These are phyloP conservation scores for Halictus rubicundus DNA, from an alignment of 1,140 invertebrate species.

Conservation along the genomic window DNA sequence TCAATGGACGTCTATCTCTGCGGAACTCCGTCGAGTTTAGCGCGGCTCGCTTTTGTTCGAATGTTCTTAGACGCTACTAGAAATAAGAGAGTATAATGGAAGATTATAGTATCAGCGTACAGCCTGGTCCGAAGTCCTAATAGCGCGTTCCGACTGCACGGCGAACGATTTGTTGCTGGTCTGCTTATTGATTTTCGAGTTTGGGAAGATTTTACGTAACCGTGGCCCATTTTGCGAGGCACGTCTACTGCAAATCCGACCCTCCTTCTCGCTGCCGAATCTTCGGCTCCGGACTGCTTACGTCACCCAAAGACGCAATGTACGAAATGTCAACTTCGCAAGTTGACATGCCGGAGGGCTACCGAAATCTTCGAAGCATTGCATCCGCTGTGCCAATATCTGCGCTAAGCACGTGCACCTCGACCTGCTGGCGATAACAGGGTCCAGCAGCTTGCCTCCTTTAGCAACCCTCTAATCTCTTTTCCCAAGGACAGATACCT, in stretches of 20 bases:
- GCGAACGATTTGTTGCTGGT: neutral
- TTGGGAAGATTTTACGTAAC: constrained; percentile 40
- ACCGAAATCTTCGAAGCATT: neutral
- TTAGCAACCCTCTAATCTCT: no score
- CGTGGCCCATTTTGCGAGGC: constrained; percentile 8
- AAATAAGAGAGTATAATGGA: neutral
- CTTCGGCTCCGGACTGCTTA: neutral
- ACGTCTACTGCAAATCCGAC: neutral
- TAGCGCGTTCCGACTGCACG: neutral
- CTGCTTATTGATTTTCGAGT: constrained; percentile 17
- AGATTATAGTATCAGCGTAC: neutral
- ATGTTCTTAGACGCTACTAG: neutral
- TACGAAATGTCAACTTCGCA: constrained; percentile 20
- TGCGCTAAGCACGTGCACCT: constrained; percentile 1
- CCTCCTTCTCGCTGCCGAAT: neutral
- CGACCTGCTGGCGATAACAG: neutral
- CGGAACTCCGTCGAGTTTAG: neutral
- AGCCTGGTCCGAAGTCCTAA: neutral
- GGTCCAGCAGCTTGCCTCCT: no score
- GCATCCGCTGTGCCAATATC: constrained; percentile 22
- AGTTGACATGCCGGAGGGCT: neutral
- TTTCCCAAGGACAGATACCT: no score
- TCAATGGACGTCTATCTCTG: constrained; percentile 1
- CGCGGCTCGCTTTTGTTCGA: neutral
- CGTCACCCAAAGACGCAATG: constrained; percentile 1